A percentile compares a stretch with the other conserved stretches of the same genome.
These are phyloP conservation scores for Phaonia tiefii DNA, from an alignment of 2,888 invertebrate genomes.

Conservation along the genomic window DNA sequence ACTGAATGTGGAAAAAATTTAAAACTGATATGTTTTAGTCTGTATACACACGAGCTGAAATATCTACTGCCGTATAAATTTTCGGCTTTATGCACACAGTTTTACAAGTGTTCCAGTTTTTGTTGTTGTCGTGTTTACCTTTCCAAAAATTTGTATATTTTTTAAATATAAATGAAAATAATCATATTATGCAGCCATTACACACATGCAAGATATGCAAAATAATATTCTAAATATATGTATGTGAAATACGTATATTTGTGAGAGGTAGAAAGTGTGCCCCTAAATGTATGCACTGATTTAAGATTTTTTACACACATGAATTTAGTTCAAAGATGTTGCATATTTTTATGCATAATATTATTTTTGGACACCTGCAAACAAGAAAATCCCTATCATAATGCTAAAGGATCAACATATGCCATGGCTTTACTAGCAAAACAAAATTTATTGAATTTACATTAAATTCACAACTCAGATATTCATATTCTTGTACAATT, in stretches of 20 bases:
- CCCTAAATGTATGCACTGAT: slow-evolving; percentile 6
- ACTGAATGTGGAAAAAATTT: not conserved
- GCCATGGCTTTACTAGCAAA: slow-evolving; percentile 18
- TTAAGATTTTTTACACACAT: not conserved
- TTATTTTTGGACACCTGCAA: slow-evolving; percentile 43
- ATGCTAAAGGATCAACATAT: slow-evolving; percentile 35
- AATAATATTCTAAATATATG: not conserved
- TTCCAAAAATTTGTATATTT: slow-evolving; percentile 2
- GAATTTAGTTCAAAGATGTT: no score
- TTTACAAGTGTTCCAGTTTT: not conserved
- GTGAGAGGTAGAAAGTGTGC: not conserved
- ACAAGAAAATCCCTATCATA: slow-evolving; percentile 28
- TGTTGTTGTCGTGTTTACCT: no score
- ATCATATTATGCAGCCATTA: not conserved
- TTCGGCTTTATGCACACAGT: slow-evolving; percentile 4
- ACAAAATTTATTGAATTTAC: slow-evolving; percentile 21
- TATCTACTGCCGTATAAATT: slow-evolving; percentile 7
- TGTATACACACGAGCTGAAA: not conserved
- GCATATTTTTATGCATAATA: slow-evolving; percentile 2
- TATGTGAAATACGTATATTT: not conserved
- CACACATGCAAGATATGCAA: not conserved
- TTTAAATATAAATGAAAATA: slow-evolving; percentile 17
- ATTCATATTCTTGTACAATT: not conserved
- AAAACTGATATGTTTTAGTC: slow-evolving; percentile 1
- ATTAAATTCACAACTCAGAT: slow-evolving; percentile 10